These are phyloP conservation scores for Aricia agestis DNA, from an alignment of 1,140 invertebrate species.

Conservation along the genomic window DNA sequence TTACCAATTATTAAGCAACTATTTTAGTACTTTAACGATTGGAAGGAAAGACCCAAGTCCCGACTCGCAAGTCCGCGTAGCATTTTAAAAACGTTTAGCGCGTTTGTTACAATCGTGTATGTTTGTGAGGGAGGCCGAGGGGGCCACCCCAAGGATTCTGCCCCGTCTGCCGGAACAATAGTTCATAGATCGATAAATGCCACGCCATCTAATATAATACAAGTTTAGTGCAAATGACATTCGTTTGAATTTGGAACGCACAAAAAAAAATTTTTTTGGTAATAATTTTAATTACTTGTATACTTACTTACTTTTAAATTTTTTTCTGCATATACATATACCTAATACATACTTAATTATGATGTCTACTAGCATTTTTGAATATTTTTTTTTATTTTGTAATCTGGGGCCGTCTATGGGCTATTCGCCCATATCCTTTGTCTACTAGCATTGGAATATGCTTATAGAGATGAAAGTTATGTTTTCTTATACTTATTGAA, in stretches of 20 bases:
- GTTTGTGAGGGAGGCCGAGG: constrained; percentile 38
- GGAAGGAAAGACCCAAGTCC: background rate
- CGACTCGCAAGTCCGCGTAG: constrained; percentile 19
- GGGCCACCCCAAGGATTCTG: constrained; percentile 61
- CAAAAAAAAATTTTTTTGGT: too few relatives aligned
- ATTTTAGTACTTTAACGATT: background rate
- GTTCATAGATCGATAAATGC: constrained; percentile 64
- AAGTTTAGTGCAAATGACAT: constrained; percentile 23
- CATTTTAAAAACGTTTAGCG: constrained; percentile 33
- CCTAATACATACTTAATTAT: too few relatives aligned
- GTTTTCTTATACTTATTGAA: too few relatives aligned
- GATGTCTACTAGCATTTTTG: too few relatives aligned
- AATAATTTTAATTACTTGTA: too few relatives aligned
- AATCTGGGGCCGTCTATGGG: too few relatives aligned
- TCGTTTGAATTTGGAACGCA: background rate
- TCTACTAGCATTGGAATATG: too few relatives aligned
- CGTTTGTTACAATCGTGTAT: constrained; percentile 36
- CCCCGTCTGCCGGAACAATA: constrained; percentile 58
- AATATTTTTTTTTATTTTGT: too few relatives aligned
- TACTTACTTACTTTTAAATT: too few relatives aligned
- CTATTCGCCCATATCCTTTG: too few relatives aligned
- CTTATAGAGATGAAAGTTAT: too few relatives aligned
- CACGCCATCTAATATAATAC: constrained; percentile 19
- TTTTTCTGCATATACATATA: too few relatives aligned
- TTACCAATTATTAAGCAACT: background rate